Evolutionary conservation across 2,888 invertebrate genomes (phyloP), one percentile per base, ranked within the genome.

Genomic region (Drosophila monieri): DNA sequence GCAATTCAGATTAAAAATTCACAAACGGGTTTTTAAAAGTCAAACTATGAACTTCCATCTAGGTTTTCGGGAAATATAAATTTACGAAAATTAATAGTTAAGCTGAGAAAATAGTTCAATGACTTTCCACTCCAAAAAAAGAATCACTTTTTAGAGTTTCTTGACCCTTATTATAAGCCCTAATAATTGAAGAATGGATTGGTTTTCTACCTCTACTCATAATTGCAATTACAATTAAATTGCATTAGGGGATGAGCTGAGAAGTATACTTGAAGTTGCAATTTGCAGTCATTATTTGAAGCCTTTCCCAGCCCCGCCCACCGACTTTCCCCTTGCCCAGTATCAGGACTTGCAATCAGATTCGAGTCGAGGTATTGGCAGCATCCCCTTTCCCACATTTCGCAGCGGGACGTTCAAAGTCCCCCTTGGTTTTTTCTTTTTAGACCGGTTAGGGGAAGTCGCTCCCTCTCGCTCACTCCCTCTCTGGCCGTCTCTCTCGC

Each of bases 321-420:
- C 27, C 9, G 27, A 27, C 9, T 9, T 3, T 27, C 9, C 27
- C 9, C 9, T 27, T 1, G 27, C 27, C 27, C 3, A 9, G 27
- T 27, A 27, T 27, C 27, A 27, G 9, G 43, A 80, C 79, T 70
- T 73, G 67, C 54, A 74, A 70, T 66, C 71, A 76, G 64, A 53
- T 18, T 18, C 18, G 39, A 41, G 39, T 59, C 39, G 15, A 54
- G 71, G 60, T 54, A 58, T 69, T 54, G 15, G 43, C 21, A 18
- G 43, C 62, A 61, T 57, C 53, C 58, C 54, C 52, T 47, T 56
- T 49, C 25, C 56, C 43, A 51, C 27, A 54, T 51, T 58, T 62
- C 39, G 41, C 85, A 83, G 85, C 85, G 74, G 83, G 85, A 71
- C 54, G 75, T 32, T 47, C 59, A 35, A 44, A 48, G 53, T 46